phyloP scores from a whole-genome alignment of 2,888 invertebrate genomes.

The Drepana falcataria region DNA sequence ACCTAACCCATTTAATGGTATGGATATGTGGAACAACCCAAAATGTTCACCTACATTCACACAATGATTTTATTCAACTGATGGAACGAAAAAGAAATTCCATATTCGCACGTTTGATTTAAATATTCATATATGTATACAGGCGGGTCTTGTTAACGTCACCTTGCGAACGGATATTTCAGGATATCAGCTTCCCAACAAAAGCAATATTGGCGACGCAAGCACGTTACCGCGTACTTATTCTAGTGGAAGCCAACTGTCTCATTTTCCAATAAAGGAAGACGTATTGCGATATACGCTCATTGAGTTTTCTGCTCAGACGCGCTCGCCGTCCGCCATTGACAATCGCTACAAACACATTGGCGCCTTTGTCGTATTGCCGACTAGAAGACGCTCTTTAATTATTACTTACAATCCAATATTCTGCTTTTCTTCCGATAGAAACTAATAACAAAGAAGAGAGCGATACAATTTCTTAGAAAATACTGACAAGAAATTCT shows the following conservation, averaged over 20 bases:
- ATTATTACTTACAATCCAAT: constrained; percentile 7
- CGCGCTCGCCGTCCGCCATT: constrained; percentile 34
- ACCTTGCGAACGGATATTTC: constrained; percentile 37
- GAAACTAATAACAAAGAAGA: too few relatives aligned
- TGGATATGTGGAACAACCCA: too few relatives aligned
- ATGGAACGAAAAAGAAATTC: constrained; percentile 2
- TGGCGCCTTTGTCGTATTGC: constrained; percentile 24
- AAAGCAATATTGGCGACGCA: constrained; percentile 57
- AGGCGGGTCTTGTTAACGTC: constrained; percentile 14
- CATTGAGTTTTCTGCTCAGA: constrained; percentile 70
- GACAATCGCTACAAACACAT: constrained; percentile 34
- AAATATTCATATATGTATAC: constrained; percentile 22
- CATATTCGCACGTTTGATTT: constrained; percentile 12
- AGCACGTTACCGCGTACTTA: constrained; percentile 54
- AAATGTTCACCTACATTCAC: constrained; percentile 18
- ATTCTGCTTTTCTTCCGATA: background rate
- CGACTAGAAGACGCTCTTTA: constrained; percentile 12
- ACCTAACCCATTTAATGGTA: too few relatives aligned
- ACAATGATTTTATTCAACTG: constrained; percentile 31
- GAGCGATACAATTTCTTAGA: too few relatives aligned
- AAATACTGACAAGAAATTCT: too few relatives aligned
- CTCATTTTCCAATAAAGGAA: constrained; percentile 72
- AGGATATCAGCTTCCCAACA: constrained; percentile 50
- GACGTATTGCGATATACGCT: constrained; percentile 65
- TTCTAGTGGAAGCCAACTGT: constrained; percentile 63